These are phyloP conservation scores for Myotis lucifugus DNA, from an alignment of 2,113 vertebrate genomes.

Conservation along the genomic window DNA sequence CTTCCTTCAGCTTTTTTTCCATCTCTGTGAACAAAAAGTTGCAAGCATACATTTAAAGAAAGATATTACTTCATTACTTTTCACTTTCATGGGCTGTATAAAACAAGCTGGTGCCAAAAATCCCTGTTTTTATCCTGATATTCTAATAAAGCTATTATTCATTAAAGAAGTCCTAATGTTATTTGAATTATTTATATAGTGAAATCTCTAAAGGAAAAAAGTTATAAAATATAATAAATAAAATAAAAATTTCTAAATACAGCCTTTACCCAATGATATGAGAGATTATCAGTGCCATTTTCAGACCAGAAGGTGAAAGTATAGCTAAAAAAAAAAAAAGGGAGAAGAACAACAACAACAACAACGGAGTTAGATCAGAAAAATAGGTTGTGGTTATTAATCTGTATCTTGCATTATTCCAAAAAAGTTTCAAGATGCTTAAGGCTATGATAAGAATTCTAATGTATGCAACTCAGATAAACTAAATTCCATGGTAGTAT, in stretches of 20 bases:
- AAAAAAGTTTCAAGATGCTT: conserved; percentile 10
- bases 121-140: conserved; percentile 12
- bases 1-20: conserved; percentile 96
- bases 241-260: neutral
- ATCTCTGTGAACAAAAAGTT: conserved; percentile 87
- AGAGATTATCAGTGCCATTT: conserved; percentile 5
- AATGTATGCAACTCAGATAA: conserved; percentile 27
- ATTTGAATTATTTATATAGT: conserved; percentile 25
- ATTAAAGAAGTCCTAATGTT: conserved; percentile 26
- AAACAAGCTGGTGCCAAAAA: neutral
- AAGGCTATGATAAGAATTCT: conserved; percentile 12
- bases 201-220: conserved; percentile 10
- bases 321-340: neutral
- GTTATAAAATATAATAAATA: conserved; percentile 10
- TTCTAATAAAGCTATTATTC: neutral
- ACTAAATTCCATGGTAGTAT: neutral
- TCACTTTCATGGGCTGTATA: neutral
- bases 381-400: conserved; percentile 21
- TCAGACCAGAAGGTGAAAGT: neutral
- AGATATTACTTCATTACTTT: neutral
- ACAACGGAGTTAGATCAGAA: conserved; percentile 18
- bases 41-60: conserved; percentile 26
- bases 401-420: neutral
- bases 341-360: too few relatives aligned
- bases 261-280: neutral